A percentile compares a stretch with the other conserved stretches of the same genome.
Evolutionary conservation across 2,888 invertebrate species (phyloP).

Genomic region (Meganola albula): DNA sequence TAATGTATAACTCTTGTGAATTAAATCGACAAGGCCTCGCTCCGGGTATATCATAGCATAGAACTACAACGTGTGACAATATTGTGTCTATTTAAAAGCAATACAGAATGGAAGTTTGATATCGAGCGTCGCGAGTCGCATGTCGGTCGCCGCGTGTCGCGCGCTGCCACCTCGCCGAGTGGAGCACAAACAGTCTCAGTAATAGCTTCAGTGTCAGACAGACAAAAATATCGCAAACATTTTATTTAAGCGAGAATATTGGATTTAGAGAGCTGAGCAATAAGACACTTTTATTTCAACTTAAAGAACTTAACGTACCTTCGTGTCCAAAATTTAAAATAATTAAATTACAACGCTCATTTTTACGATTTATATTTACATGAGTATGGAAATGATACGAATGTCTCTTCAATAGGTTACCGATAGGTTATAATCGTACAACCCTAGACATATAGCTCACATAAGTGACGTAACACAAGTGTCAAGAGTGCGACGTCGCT

Average conservation of each 20-base stretch:
- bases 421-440: too few species aligned
- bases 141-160: not conserved
- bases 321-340: too few species aligned
- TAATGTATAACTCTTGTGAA: conserved; percentile 28
- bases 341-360: too few species aligned
- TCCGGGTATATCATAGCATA: conserved; percentile 4
- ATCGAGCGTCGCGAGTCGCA: not conserved
- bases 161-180: too few species aligned
- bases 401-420: too few species aligned
- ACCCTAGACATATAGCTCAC: too few species aligned
- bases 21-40: conserved; percentile 13
- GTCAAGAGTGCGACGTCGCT: too few species aligned
- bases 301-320: too few species aligned
- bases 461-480: too few species aligned
- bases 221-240: conserved; percentile 6
- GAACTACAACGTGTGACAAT: conserved; percentile 9
- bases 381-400: too few species aligned
- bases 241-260: conserved; percentile 3
- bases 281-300: too few species aligned
- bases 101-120: not conserved
- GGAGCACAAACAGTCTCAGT: conserved; percentile 2
- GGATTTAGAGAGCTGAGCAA: not conserved
- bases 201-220: conserved; percentile 1
- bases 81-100: conserved; percentile 7
- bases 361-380: too few species aligned